Conservation (phyloP, 2,888 invertebrate genomes). For the Erebia ligea region DNA sequence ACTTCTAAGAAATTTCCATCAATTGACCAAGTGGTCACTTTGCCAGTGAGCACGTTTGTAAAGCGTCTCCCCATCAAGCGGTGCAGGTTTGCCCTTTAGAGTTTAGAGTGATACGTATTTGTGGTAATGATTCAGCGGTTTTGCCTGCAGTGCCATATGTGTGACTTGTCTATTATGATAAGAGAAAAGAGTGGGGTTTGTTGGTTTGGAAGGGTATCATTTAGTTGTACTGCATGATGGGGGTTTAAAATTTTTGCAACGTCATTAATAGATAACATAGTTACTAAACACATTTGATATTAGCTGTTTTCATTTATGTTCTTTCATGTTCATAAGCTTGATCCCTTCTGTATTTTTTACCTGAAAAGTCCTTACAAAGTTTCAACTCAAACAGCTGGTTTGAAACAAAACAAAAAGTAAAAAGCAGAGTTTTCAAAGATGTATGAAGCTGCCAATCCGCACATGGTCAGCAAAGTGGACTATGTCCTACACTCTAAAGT, state of each 20-base stretch:
- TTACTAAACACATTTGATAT: background rate
- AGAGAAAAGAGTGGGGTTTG: background rate
- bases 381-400: too few relatives aligned
- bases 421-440: too few relatives aligned
- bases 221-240: background rate
- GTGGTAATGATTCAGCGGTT: constrained; percentile 28
- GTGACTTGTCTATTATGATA: constrained; percentile 19
- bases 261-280: constrained; percentile 3
- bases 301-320: too few relatives aligned
- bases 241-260: background rate
- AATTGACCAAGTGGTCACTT: background rate
- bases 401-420: too few relatives aligned
- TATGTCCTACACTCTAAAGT: too few relatives aligned
- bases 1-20: too few relatives aligned
- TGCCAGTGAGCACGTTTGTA: background rate
- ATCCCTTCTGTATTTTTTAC: too few relatives aligned
- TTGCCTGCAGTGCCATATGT: constrained; percentile 10
- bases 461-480: too few relatives aligned
- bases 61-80: background rate
- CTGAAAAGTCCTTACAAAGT: too few relatives aligned
- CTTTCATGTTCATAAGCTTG: too few relatives aligned
- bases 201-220: background rate
- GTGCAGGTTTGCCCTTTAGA: background rate
- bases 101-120: background rate
- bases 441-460: too few relatives aligned